Evolutionary conservation across 2,113 vertebrate genomes (phyloP).

Genomic region (Genyomyrus donnyi): DNA sequence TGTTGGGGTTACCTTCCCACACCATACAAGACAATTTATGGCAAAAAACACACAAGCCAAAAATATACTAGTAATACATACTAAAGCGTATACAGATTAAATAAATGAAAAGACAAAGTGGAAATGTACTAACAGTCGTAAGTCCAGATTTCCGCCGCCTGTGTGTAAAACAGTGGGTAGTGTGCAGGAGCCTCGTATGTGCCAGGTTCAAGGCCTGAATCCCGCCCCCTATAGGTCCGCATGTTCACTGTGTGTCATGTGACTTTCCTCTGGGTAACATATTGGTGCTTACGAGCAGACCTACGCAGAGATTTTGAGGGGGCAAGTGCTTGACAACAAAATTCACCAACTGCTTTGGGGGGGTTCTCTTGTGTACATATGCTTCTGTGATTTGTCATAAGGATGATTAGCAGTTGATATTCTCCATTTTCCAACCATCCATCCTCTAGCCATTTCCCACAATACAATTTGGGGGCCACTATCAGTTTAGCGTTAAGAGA

Average conservation of each 20-base stretch:
- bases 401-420: not conserved
- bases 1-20: not conserved
- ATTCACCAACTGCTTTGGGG: too few relatives aligned
- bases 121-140: not conserved
- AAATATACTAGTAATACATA: not conserved
- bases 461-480: not conserved
- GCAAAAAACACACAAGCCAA: not conserved
- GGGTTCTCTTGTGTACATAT: too few relatives aligned
- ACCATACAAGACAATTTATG: not conserved
- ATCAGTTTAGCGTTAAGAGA: not conserved
- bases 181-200: not conserved
- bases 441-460: not conserved
- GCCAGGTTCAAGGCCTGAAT: not conserved
- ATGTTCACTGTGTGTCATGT: not conserved
- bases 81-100: not conserved
- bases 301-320: too few relatives aligned
- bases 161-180: not conserved
- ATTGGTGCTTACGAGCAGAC: not conserved
- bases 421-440: not conserved
- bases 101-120: not conserved
- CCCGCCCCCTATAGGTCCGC: not conserved
- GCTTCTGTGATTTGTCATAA: not conserved
- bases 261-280: not conserved
- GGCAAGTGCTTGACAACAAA: too few relatives aligned
- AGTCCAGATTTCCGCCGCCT: not conserved